phyloP scores from a whole-genome alignment of 1,140 invertebrate genomes.

The Hylaeus volcanicus region DNA sequence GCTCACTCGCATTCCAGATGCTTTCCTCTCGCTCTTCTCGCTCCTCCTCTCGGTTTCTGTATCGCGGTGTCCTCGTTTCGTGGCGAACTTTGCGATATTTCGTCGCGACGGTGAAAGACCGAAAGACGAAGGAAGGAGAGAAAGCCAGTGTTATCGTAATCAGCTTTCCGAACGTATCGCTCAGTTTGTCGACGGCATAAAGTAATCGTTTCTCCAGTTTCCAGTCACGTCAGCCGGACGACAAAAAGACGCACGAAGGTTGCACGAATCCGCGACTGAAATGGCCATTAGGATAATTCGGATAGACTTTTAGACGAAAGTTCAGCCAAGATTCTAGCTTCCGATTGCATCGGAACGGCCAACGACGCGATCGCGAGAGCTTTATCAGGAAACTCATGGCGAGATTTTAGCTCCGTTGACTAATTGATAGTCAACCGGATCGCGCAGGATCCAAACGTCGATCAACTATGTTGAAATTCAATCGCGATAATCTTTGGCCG shows the following conservation, averaged over 20 bases:
- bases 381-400: too few species aligned
- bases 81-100: background rate
- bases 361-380: too few species aligned
- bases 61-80: background rate
- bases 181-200: slow-evolving; percentile 24
- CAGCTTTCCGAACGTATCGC: slow-evolving; percentile 58
- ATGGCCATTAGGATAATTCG: background rate
- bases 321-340: too few species aligned
- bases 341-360: too few species aligned
- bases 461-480: too few species aligned
- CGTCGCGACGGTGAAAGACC: background rate
- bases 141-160: slow-evolving; percentile 55
- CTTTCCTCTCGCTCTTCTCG: too few species aligned
- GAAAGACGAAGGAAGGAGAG: background rate
- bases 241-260: background rate
- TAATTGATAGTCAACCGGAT: too few species aligned
- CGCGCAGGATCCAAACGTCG: too few species aligned
- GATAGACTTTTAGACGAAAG: too few species aligned
- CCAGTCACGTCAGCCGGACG: slow-evolving; percentile 44
- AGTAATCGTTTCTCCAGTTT: slow-evolving; percentile 47
- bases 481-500: too few species aligned
- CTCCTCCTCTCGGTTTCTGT: background rate
- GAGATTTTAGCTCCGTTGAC: too few species aligned
- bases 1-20: too few species aligned
- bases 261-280: background rate